Conservation (phyloP, 2,888 invertebrate genomes). For the Chrysolina americana region DNA sequence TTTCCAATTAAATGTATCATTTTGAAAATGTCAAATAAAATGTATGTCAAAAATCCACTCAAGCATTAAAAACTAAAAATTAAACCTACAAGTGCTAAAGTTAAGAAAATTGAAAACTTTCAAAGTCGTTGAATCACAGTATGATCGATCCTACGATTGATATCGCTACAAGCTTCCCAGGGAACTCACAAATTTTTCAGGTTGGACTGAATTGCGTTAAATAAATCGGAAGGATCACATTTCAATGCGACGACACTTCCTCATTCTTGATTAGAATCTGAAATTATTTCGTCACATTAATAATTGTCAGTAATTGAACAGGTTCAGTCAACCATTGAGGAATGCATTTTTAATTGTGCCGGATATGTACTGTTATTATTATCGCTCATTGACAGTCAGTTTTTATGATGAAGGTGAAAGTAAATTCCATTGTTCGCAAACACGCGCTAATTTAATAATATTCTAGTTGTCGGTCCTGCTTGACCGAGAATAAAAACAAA, state of each 20-base stretch:
- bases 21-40: no score
- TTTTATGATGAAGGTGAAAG: slow-evolving; percentile 16
- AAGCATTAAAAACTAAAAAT: no score
- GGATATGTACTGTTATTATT: slow-evolving; percentile 29
- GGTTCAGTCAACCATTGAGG: slow-evolving; percentile 3
- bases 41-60: no score
- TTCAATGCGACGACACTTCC: neutral
- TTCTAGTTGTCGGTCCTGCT: neutral
- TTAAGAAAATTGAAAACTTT: no score
- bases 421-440: slow-evolving; percentile 13
- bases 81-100: no score
- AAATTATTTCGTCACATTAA: neutral
- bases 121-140: no score
- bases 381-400: slow-evolving; percentile 10
- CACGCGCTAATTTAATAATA: neutral
- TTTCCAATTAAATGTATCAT: no score
- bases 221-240: neutral
- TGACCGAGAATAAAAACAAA: slow-evolving; percentile 13
- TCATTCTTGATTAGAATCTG: neutral
- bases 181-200: no score
- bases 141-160: no score
- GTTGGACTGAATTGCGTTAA: no score
- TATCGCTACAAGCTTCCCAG: no score
- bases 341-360: slow-evolving; percentile 25
- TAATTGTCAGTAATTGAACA: no score